Conservation (phyloP, 2,113 vertebrate genomes). For the Xiphias gladius region DNA sequence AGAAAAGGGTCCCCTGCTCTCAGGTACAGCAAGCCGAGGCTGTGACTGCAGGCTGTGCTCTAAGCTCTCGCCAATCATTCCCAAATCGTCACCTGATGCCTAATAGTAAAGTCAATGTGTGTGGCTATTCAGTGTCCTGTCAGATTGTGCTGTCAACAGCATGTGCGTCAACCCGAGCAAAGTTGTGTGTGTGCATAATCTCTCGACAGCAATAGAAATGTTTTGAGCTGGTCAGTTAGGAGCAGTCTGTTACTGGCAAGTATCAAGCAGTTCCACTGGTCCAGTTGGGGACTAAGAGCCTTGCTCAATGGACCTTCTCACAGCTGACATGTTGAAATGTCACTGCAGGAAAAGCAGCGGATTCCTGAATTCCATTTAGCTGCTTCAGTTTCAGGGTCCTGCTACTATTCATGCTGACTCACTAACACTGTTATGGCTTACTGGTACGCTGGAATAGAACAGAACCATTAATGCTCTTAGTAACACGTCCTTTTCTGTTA, state of each 20-base stretch:
- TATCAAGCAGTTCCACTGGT: background rate
- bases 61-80: slow-evolving; percentile 29
- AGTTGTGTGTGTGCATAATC: background rate
- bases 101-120: background rate
- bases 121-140: slow-evolving; percentile 8
- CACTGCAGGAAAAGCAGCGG: background rate
- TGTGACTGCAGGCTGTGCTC: background rate
- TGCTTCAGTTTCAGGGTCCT: background rate
- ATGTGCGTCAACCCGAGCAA: background rate
- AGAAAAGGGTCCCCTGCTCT: background rate
- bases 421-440: too few relatives aligned
- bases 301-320: background rate
- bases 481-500: background rate
- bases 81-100: slow-evolving; percentile 29
- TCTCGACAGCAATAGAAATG: background rate
- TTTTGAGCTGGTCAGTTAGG: background rate
- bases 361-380: background rate
- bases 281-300: background rate
- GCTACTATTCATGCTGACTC: background rate
- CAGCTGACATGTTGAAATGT: background rate
- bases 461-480: background rate
- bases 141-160: slow-evolving; percentile 30
- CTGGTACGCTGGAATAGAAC: background rate
- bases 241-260: background rate
- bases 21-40: background rate